phyloP scores from a whole-genome alignment of 2,888 invertebrate genomes.

The Bhutanitis thaidina region DNA sequence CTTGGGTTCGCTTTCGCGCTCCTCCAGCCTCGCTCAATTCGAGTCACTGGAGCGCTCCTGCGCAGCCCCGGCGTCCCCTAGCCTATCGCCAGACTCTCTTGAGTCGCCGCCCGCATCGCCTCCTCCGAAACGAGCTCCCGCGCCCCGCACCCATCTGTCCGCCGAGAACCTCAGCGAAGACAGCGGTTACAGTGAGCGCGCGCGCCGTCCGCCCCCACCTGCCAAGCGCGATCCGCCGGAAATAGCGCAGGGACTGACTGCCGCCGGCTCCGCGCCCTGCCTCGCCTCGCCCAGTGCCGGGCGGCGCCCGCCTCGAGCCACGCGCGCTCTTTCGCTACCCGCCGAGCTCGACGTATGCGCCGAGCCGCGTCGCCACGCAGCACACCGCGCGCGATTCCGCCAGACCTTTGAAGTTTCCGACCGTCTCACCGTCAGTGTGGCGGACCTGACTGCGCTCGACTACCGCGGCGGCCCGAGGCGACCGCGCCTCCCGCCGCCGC shows the following conservation, averaged over 20 bases:
- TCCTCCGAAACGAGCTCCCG: constrained; percentile 50
- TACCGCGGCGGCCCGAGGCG: constrained; percentile 65
- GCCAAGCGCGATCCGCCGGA: constrained; percentile 44
- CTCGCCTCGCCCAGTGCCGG: constrained; percentile 53
- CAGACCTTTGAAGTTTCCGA: constrained; percentile 70
- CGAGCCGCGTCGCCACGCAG: constrained; percentile 52
- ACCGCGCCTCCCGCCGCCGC: constrained; percentile 62
- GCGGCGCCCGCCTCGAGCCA: constrained; percentile 55
- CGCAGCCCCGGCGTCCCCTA: constrained; percentile 64
- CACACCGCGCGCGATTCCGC: constrained; percentile 65
- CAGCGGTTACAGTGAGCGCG: constrained; percentile 86
- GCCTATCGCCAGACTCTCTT: constrained; percentile 72
- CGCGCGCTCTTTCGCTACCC: constrained; percentile 79
- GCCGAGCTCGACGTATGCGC: constrained; percentile 83
- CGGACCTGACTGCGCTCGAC: constrained; percentile 80
- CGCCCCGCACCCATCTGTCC: constrained; percentile 79
- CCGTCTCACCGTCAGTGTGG: constrained; percentile 81
- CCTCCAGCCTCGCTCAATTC: constrained; percentile 91
- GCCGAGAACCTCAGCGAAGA: constrained; percentile 90
- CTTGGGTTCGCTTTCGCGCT: constrained; percentile 84
- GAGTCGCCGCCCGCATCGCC: constrained; percentile 67
- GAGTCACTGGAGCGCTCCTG: constrained; percentile 86
- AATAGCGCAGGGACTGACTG: constrained; percentile 51
- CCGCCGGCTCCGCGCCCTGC: constrained; percentile 65
- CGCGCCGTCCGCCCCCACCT: constrained; percentile 59